Evolutionary conservation across 2,888 invertebrate species (phyloP).

Genomic region (Cepaea hortensis): DNA sequence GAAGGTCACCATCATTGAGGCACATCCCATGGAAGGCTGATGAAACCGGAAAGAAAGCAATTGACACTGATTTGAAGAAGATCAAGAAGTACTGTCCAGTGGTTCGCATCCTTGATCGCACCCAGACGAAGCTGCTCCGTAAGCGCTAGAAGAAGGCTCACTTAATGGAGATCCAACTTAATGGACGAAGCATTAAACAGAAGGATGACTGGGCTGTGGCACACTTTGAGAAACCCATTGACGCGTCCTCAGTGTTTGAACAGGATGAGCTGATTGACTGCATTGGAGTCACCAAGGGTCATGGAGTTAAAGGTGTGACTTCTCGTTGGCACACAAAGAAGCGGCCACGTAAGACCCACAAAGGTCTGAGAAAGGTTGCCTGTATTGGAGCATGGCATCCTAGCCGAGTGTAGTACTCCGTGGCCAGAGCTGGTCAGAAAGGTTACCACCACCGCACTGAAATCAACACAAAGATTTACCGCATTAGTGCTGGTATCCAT

Average conservation of each 20-base stretch:
- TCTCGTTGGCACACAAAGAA: constrained; percentile 99
- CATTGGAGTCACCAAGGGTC: constrained; percentile 99
- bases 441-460: constrained; percentile 99
- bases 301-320: constrained; percentile 99
- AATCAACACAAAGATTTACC: constrained; percentile 96
- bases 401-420: constrained; percentile 97
- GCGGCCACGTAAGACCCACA: constrained; percentile 99
- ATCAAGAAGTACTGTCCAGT: constrained; percentile 98
- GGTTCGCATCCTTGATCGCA: constrained; percentile 96
- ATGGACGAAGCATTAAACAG: constrained; percentile 86
- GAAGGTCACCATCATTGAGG: constrained; percentile 97
- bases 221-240: constrained; percentile 92
- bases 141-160: constrained; percentile 99
- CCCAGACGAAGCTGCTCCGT: constrained; percentile 98
- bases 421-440: constrained; percentile 99
- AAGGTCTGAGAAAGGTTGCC: constrained; percentile 97
- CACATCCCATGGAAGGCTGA: constrained; percentile 99
- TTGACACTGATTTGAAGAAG: constrained; percentile 96
- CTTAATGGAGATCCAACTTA: constrained; percentile 99
- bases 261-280: constrained; percentile 99
- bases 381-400: constrained; percentile 99
- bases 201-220: constrained; percentile 98
- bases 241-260: constrained; percentile 91
- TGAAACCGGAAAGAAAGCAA: constrained; percentile 95
- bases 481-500: constrained; percentile 87